A percentile compares a stretch with the other conserved stretches of the same genome.
Evolutionary conservation across 64 coral and sea anemone species (phyloP).

Genomic region (Pachyseris speciosa): DNA sequence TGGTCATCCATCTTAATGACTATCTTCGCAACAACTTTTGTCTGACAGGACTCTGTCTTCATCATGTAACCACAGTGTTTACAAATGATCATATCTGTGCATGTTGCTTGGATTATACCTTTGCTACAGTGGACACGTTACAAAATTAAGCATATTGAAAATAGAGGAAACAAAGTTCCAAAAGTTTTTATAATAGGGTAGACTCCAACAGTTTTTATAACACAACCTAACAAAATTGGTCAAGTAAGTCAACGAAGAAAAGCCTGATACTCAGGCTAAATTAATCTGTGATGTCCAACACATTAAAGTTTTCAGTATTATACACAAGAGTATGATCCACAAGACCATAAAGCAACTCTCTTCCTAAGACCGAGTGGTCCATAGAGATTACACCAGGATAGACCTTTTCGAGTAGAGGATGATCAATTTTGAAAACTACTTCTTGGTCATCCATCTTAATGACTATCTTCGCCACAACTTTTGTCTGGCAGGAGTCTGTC

Average conservation of each 20-base stretch:
- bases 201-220: slow-evolving; percentile 60
- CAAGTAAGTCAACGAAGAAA: too few species aligned
- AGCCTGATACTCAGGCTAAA: too few species aligned
- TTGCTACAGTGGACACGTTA: slow-evolving; percentile 76
- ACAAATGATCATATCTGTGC: slow-evolving; percentile 67
- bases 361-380: slow-evolving; percentile 65
- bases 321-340: slow-evolving; percentile 70
- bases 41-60: slow-evolving; percentile 79
- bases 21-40: slow-evolving; percentile 68
- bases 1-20: slow-evolving; percentile 66
- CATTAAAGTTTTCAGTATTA: slow-evolving; percentile 72
- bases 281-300: slow-evolving; percentile 78
- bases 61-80: slow-evolving; percentile 79
- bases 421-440: slow-evolving; percentile 69
- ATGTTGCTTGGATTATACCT: slow-evolving; percentile 78
- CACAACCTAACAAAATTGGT: background rate
- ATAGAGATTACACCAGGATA: slow-evolving; percentile 64
- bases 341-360: slow-evolving; percentile 75
- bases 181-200: slow-evolving; percentile 64
- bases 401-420: slow-evolving; percentile 68
- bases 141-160: too few species aligned
- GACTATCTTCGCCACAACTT: slow-evolving; percentile 69
- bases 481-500: slow-evolving; percentile 76
- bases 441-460: slow-evolving; percentile 67
- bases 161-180: slow-evolving; percentile 1